Evolutionary conservation across 2,797 vertebrate genomes (phyloP).

Genomic region (Leuciscus waleckii): DNA sequence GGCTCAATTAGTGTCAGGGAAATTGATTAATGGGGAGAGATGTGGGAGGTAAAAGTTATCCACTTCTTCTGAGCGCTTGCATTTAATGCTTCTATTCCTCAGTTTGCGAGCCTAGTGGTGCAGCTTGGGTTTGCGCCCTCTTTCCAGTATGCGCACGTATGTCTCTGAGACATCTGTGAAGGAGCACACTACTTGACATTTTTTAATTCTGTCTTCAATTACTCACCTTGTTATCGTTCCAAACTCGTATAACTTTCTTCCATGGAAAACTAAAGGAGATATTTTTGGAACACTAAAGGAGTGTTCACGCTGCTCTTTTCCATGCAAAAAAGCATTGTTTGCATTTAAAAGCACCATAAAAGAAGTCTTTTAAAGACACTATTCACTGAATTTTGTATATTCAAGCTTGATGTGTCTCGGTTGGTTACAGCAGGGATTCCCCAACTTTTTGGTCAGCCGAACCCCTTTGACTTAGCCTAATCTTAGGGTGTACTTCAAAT

Average conservation of each 20-base stretch:
- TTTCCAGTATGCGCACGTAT: background rate
- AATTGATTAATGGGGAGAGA: slow-evolving; percentile 63
- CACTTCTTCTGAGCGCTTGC: slow-evolving; percentile 51
- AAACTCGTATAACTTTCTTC: too few species aligned
- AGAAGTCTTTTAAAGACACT: background rate
- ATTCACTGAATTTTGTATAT: background rate
- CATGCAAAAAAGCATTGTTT: background rate
- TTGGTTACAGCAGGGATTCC: background rate
- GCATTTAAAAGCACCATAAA: background rate
- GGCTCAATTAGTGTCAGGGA: slow-evolving; percentile 58
- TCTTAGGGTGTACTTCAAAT: too few species aligned
- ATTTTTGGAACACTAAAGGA: background rate
- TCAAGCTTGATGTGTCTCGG: background rate
- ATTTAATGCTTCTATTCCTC: slow-evolving; percentile 57
- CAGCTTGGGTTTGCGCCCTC: slow-evolving; percentile 21
- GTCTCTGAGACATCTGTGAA: background rate
- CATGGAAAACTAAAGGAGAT: background rate
- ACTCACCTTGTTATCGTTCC: background rate
- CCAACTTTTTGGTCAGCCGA: rapidly evolving
- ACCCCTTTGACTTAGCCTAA: background rate
- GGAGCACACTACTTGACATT: background rate
- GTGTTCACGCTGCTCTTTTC: background rate
- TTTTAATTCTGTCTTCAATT: background rate
- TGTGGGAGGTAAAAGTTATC: slow-evolving; percentile 57
- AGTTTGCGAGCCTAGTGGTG: slow-evolving; percentile 50